These are phyloP conservation scores for Metalampra italica DNA, from an alignment of 2,888 invertebrate species.

Conservation along the genomic window DNA sequence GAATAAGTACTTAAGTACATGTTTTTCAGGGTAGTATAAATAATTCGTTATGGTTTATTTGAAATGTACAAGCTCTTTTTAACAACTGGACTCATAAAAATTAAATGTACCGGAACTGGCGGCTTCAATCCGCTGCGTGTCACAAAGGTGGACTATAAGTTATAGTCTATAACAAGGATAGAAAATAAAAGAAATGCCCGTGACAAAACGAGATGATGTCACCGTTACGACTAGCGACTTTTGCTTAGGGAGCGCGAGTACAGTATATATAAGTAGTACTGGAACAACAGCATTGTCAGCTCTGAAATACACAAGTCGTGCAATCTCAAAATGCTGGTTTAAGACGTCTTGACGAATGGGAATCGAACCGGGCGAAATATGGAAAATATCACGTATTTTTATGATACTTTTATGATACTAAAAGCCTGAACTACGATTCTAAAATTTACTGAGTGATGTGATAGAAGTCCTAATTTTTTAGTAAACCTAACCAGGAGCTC, in stretches of 20 bases:
- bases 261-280: background rate
- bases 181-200: background rate
- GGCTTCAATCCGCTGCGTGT: background rate
- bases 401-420: too few relatives aligned
- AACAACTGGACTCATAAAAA: slow-evolving; percentile 2
- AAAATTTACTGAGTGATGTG: too few relatives aligned
- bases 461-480: too few relatives aligned
- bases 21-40: background rate
- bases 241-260: background rate
- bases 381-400: too few relatives aligned
- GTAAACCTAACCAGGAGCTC: too few relatives aligned
- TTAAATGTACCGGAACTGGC: slow-evolving; percentile 7
- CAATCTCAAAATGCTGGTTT: too few relatives aligned
- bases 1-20: too few relatives aligned
- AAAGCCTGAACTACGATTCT: too few relatives aligned
- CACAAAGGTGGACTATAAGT: background rate
- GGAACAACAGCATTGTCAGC: background rate
- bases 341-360: too few relatives aligned
- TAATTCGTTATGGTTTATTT: background rate
- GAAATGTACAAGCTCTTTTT: slow-evolving; percentile 3
- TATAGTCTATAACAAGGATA: background rate
- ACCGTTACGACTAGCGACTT: background rate
- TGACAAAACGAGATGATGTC: background rate
- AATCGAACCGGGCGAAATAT: too few relatives aligned
- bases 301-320: too few relatives aligned